Evolutionary conservation across 2,888 invertebrate genomes (phyloP), one percentile per base, ranked within the genome.

Genomic region (Dugesia japonica): DNA sequence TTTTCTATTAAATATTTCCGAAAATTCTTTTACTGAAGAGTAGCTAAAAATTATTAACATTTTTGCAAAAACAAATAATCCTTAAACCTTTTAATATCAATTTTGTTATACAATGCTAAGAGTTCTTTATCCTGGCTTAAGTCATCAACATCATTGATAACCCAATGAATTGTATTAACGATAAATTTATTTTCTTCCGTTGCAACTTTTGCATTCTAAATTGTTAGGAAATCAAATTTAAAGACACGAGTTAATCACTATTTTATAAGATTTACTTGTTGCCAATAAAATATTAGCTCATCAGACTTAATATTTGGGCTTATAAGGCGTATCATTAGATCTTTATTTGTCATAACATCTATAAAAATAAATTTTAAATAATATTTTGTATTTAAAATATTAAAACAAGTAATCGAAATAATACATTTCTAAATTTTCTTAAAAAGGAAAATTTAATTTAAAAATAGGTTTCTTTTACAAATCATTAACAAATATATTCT

Each of bases 141-240:
- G 17, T 56, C 56, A 56, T 56, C 56, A 23, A 56, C 56, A 56
- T 56, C 56, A 23, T 56, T 56, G 17, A 56, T 56, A n/a, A 56
- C 56, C 56, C 56, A 56, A 23, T 56, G 56, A 56, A 56, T 56
- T 1, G 56, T 56, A 56, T 56, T 56, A 13, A 56, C 56, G n/a
- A 56, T 56, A 23, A 56, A 56, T n/a, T 56, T 56, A 23, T 56
- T 56, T 56, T 56, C 56, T 56, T 56, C 56, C n/a, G 56, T 56
- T 23, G 56, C 56, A 20, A 56, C 56, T 56, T 56, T 56, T 56
- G 56, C 56, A 56, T 56, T 56, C 56, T 56, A 56, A 56, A 23
- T n/a, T n/a, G n/a, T n/a, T n/a, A n/a, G n/a, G n/a, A n/a, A n/a
- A n/a, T n/a, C n/a, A n/a, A n/a, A n/a, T n/a, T n/a, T n/a, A n/a